These are phyloP conservation scores for Artibeus jamaicensis DNA, from an alignment of 2,797 vertebrate species.

Conservation along the genomic window DNA sequence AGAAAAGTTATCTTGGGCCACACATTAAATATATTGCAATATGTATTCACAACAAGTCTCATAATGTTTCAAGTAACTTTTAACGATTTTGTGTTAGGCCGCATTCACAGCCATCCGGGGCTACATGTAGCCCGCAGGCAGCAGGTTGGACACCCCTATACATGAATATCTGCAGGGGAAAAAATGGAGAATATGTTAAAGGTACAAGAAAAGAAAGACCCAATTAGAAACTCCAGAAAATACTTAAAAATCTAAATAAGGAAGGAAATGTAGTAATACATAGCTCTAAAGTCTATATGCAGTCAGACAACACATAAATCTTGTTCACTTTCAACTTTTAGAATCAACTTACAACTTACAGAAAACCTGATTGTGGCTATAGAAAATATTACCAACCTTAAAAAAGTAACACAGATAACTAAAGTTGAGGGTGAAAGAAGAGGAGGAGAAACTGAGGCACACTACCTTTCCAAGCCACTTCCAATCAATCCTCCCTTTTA, in stretches of 20 bases:
- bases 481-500: neutral
- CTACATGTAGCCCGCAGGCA: no score
- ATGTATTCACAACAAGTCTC: no score
- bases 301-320: neutral
- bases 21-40: no score
- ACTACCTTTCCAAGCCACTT: neutral
- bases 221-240: neutral
- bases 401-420: constrained; percentile 6
- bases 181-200: neutral
- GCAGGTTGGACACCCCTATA: no score
- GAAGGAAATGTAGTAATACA: neutral
- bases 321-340: neutral
- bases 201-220: neutral
- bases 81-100: no score
- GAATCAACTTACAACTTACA: neutral
- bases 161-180: neutral
- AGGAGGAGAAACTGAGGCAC: neutral
- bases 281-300: neutral
- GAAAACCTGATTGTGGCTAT: neutral
- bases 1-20: no score
- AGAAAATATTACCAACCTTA: neutral
- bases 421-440: neutral
- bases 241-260: neutral
- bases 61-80: no score
- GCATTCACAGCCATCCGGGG: no score